Evolutionary conservation across 1,140 invertebrate genomes (phyloP).

Genomic region (Microplitis mediator): DNA sequence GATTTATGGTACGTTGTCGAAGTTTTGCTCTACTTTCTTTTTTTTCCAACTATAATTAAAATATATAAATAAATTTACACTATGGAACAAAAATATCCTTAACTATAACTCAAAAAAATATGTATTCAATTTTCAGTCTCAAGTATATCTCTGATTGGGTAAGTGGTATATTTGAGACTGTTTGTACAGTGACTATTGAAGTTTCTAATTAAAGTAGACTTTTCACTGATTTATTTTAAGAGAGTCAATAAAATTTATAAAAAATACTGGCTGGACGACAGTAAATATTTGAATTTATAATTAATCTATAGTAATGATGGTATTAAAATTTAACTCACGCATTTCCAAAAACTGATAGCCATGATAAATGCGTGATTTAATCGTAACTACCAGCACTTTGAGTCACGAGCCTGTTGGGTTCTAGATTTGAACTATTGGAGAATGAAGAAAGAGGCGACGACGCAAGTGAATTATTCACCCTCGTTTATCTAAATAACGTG

Average conservation of each 20-base stretch:
- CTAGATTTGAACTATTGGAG: neutral
- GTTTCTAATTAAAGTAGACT: no score
- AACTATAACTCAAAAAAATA: no score
- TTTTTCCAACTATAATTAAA: slow-evolving; percentile 12
- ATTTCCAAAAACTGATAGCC: slow-evolving; percentile 33
- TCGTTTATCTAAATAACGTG: slow-evolving; percentile 9
- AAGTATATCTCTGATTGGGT: no score
- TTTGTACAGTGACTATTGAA: no score
- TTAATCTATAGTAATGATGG: neutral
- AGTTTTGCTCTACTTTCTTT: neutral
- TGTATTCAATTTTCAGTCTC: no score
- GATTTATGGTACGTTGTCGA: neutral
- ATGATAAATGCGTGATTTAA: slow-evolving; percentile 15
- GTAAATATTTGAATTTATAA: no score
- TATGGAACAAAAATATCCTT: no score
- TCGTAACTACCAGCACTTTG: neutral
- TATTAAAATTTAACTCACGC: slow-evolving; percentile 20
- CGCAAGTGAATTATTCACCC: slow-evolving; percentile 1
- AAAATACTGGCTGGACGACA: no score
- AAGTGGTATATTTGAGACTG: no score
- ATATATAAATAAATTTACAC: neutral
- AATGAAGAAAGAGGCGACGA: slow-evolving; percentile 3
- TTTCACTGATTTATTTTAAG: no score
- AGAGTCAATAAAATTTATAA: no score
- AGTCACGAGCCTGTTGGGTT: slow-evolving; percentile 6